These are phyloP conservation scores for Nycticorax nycticorax DNA, from an alignment of 2,113 vertebrate species.

Conservation along the genomic window DNA sequence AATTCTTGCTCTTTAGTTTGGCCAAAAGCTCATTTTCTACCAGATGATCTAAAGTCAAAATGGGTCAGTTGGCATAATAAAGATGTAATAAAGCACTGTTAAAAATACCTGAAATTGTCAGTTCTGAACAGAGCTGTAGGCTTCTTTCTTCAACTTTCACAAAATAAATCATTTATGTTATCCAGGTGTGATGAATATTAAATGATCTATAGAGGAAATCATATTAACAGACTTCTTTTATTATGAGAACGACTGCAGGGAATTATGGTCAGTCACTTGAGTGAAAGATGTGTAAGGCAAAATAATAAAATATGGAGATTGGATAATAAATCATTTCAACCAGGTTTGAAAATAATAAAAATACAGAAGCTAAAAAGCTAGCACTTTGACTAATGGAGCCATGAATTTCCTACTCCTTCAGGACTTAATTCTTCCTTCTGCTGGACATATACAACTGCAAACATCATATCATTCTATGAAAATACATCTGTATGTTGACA, in stretches of 20 bases:
- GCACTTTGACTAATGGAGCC: slow-evolving; percentile 1
- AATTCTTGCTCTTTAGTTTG: neutral
- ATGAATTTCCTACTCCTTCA: slow-evolving; percentile 14
- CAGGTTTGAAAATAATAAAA: slow-evolving; percentile 62
- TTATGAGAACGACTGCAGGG: slow-evolving; percentile 41
- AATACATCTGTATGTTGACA: neutral
- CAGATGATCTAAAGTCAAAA: neutral
- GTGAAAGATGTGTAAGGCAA: slow-evolving; percentile 53
- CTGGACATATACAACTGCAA: neutral
- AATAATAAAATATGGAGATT: slow-evolving; percentile 65
- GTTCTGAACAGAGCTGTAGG: neutral
- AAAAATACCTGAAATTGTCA: slow-evolving; percentile 3
- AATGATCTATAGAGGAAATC: slow-evolving; percentile 54
- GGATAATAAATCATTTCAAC: slow-evolving; percentile 59
- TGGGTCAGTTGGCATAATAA: slow-evolving; percentile 36
- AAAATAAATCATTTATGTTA: slow-evolving; percentile 51
- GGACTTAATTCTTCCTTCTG: slow-evolving; percentile 10
- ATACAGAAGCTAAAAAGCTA: slow-evolving; percentile 32
- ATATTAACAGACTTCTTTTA: slow-evolving; percentile 56
- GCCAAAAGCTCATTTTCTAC: slow-evolving; percentile 9
- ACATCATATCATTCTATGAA: neutral
- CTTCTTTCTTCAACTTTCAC: neutral
- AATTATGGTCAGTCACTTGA: slow-evolving; percentile 48
- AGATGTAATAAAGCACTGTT: slow-evolving; percentile 3
- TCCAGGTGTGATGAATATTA: slow-evolving; percentile 60